A percentile compares a stretch with the other conserved stretches of the same genome.
Evolutionary conservation across 2,797 vertebrate genomes (phyloP).

Genomic region (Ciconia nigra): DNA sequence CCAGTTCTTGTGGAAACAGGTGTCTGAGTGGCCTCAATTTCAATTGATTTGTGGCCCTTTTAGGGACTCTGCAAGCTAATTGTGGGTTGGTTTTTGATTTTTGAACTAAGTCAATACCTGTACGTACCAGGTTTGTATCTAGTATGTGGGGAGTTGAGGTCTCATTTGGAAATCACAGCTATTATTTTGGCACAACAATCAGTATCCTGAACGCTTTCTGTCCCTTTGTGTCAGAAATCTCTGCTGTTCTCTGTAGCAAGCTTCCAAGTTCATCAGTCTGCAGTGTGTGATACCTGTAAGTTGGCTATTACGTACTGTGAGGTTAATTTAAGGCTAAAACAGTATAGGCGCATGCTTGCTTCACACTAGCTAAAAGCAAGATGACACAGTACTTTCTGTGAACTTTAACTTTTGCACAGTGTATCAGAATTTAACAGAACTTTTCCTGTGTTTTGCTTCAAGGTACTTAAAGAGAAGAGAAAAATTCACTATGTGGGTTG

Average conservation of each 20-base stretch:
- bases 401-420: neutral
- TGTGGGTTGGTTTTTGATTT: neutral
- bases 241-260: neutral
- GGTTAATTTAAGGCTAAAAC: neutral
- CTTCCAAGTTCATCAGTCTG: neutral
- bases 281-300: neutral
- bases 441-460: neutral
- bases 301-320: neutral
- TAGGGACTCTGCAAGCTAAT: neutral
- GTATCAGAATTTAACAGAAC: neutral
- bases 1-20: neutral
- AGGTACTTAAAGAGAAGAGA: neutral
- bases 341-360: neutral
- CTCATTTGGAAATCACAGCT: neutral
- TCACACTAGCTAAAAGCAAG: neutral
- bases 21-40: neutral
- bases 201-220: neutral
- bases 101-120: neutral
- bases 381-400: neutral
- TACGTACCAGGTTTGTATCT: neutral
- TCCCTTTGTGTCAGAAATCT: neutral
- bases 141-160: neutral
- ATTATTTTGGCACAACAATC: rapidly evolving
- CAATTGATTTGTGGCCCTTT: neutral
- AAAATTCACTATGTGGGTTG: neutral